Percentiles rank a stretch among this genome's conserved stretches.
These are phyloP conservation scores for Tenthredo amoena DNA, from an alignment of 2,888 invertebrate genomes.

Conservation along the genomic window DNA sequence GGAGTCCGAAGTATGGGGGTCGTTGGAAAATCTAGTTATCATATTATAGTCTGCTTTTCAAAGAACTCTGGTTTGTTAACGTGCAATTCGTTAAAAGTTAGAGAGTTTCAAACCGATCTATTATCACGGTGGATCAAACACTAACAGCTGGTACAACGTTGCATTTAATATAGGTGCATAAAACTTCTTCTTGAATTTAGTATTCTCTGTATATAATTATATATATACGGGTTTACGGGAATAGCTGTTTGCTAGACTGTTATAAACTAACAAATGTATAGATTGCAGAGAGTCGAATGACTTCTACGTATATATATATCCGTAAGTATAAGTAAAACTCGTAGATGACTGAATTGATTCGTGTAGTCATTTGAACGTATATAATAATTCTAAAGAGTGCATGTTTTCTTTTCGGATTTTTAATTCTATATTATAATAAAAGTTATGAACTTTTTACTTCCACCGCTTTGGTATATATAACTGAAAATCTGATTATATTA, in stretches of 20 bases:
- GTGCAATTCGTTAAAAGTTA: constrained; percentile 34
- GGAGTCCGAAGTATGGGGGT: background rate
- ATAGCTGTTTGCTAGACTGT: background rate
- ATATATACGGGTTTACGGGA: background rate
- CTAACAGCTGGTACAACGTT: constrained; percentile 20
- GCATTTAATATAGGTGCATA: background rate
- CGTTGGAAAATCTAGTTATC: background rate
- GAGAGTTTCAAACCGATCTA: constrained; percentile 33
- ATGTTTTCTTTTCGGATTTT: background rate
- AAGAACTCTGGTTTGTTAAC: background rate
- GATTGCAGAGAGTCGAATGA: background rate
- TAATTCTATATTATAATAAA: too few species aligned
- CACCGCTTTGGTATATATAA: background rate
- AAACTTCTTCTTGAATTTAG: background rate
- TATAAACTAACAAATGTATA: constrained; percentile 8
- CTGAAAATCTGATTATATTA: background rate
- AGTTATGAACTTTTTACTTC: background rate
- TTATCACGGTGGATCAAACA: constrained; percentile 40
- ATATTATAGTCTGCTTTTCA: background rate
- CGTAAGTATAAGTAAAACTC: too few species aligned
- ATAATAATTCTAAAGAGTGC: too few species aligned
- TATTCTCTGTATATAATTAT: background rate
- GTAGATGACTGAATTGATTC: too few species aligned
- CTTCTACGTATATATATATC: background rate
- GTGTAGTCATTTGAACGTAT: too few species aligned